A percentile compares a stretch with the other conserved stretches of the same genome.
These are phyloP conservation scores for Actinia equina DNA, from an alignment of 64 coral and sea anemone genomes.

Conservation along the genomic window DNA sequence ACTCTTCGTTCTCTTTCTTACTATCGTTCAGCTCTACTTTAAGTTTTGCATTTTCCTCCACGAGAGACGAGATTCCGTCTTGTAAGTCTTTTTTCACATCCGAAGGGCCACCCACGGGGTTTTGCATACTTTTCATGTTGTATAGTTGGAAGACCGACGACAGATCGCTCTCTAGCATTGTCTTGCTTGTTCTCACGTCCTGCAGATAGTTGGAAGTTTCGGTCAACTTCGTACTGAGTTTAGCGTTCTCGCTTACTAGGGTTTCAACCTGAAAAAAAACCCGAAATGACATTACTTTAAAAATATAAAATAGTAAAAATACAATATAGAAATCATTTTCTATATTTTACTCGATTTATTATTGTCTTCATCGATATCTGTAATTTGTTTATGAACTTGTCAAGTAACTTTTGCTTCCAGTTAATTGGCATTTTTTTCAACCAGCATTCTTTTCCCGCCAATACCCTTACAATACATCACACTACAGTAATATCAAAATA, in stretches of 20 bases:
- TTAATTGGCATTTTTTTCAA: neutral
- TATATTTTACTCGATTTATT: neutral
- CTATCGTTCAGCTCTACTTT: conserved; percentile 37
- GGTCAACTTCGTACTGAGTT: conserved; percentile 45
- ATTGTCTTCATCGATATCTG: neutral
- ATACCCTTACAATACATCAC: neutral
- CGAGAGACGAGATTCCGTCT: conserved; percentile 37
- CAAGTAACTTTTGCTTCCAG: neutral
- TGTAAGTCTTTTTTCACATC: conserved; percentile 9
- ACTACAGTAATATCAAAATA: no score
- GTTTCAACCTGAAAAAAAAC: conserved; percentile 23
- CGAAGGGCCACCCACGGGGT: neutral
- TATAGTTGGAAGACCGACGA: conserved; percentile 81
- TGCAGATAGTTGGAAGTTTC: conserved; percentile 32
- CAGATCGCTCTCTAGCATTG: conserved; percentile 64
- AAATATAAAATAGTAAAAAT: neutral
- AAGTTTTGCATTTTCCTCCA: conserved; percentile 60
- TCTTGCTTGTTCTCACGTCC: conserved; percentile 46
- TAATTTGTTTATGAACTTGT: no score
- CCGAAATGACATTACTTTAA: neutral
- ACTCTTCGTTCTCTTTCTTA: conserved; percentile 39
- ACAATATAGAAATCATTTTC: neutral
- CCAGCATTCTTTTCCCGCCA: neutral
- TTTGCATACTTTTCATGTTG: conserved; percentile 54
- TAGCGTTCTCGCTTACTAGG: conserved; percentile 28